Conservation (phyloP, 2,797 vertebrate genomes). For the Monodelphis domestica region DNA sequence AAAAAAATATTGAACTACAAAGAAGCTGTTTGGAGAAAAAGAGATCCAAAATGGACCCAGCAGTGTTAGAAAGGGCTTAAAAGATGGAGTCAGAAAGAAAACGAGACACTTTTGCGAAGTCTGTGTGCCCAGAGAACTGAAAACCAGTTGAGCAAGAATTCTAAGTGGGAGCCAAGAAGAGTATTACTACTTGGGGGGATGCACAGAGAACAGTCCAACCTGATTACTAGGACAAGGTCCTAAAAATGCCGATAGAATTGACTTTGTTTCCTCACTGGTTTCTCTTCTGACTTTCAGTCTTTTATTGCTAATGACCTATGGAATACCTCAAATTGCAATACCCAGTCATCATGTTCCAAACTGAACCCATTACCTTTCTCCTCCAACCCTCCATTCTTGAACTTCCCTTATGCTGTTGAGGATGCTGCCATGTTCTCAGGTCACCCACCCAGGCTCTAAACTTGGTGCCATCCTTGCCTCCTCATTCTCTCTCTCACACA, state of each 20-base stretch:
- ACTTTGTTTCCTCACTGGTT: neutral
- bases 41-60: neutral
- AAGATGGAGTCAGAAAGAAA: neutral
- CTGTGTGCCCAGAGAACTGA: neutral
- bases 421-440: neutral
- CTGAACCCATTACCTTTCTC: neutral
- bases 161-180: neutral
- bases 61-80: neutral
- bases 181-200: neutral
- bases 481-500: neutral
- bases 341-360: neutral
- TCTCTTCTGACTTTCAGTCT: neutral
- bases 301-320: neutral
- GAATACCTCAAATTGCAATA: neutral
- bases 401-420: neutral
- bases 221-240: neutral
- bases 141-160: neutral
- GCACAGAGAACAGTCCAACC: neutral
- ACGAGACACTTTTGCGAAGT: neutral
- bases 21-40: neutral
- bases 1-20: neutral
- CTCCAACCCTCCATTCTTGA: neutral
- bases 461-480: neutral
- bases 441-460: neutral
- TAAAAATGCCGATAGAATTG: neutral